phyloP scores from a whole-genome alignment of 2,797 vertebrate genomes.

The Ataeniobius toweri region DNA sequence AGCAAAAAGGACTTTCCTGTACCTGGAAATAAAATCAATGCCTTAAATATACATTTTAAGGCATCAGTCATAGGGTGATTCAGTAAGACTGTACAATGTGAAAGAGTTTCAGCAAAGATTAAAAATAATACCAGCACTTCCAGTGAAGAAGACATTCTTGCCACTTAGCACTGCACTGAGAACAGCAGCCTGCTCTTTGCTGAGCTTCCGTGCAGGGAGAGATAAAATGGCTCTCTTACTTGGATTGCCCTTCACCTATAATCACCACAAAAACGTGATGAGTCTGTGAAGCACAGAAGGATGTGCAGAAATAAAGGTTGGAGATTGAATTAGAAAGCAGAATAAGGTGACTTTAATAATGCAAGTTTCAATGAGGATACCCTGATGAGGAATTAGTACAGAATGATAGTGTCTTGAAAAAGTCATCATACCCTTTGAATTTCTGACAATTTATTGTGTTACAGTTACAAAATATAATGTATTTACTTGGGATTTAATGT shows the following conservation, averaged over 20 bases:
- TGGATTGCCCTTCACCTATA: conserved; percentile 79
- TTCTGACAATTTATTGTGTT: neutral
- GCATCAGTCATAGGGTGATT: neutral
- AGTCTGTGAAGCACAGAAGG: neutral
- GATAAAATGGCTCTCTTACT: conserved; percentile 79
- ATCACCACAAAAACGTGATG: neutral
- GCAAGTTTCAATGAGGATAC: neutral
- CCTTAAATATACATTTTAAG: neutral
- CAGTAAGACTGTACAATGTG: neutral
- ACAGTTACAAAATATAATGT: neutral
- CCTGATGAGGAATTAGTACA: neutral
- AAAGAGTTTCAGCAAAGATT: neutral
- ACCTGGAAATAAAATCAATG: conserved; percentile 71
- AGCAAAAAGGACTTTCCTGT: conserved; percentile 96
- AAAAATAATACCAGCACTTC: conserved; percentile 87
- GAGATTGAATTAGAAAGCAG: neutral
- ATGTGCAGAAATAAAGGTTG: neutral
- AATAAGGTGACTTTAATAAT: neutral
- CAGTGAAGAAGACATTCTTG: conserved; percentile 95
- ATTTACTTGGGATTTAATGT: conserved; percentile 1
- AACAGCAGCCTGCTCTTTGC: conserved; percentile 88
- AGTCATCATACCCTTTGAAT: too few species aligned
- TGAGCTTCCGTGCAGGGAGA: conserved; percentile 80
- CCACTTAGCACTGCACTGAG: conserved; percentile 86
- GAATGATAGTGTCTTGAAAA: too few species aligned